Conservation (phyloP, 1,140 invertebrate genomes). For the Atopsyche davidsoni region DNA sequence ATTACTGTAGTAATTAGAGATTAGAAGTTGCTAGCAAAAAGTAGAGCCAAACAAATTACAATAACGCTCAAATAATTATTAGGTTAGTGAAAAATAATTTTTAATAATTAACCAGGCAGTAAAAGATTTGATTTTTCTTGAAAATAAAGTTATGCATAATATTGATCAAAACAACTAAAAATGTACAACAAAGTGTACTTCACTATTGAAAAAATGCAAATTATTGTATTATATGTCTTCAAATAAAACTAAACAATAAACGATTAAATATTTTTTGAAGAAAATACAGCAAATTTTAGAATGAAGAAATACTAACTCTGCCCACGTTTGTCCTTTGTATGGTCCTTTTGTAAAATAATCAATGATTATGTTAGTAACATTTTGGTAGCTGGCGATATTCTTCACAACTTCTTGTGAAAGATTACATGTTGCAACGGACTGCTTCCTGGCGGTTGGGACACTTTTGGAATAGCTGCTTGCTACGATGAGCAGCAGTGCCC, state of each 20-base stretch:
- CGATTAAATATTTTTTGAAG: neutral
- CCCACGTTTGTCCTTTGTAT: conserved; percentile 40
- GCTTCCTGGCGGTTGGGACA: neutral
- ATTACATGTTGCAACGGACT: conserved; percentile 34
- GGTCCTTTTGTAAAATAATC: conserved; percentile 50
- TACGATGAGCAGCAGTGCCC: too few species aligned
- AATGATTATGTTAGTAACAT: conserved; percentile 53
- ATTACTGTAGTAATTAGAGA: neutral
- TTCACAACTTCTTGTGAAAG: conserved; percentile 37
- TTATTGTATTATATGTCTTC: too few species aligned
- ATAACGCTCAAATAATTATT: too few species aligned
- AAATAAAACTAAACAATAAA: neutral
- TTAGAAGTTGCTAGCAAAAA: too few species aligned
- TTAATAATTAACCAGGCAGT: too few species aligned
- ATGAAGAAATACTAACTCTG: conserved; percentile 37
- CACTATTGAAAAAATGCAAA: too few species aligned
- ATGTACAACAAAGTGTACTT: too few species aligned
- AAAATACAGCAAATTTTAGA: neutral
- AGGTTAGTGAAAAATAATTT: too few species aligned
- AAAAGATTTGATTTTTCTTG: too few species aligned
- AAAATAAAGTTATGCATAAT: neutral
- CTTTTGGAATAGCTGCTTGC: too few species aligned
- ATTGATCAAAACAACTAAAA: too few species aligned
- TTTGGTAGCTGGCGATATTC: conserved; percentile 56
- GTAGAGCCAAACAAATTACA: too few species aligned